phyloP scores from a whole-genome alignment of 2,797 vertebrate species.

The Fundulus diaphanus region DNA sequence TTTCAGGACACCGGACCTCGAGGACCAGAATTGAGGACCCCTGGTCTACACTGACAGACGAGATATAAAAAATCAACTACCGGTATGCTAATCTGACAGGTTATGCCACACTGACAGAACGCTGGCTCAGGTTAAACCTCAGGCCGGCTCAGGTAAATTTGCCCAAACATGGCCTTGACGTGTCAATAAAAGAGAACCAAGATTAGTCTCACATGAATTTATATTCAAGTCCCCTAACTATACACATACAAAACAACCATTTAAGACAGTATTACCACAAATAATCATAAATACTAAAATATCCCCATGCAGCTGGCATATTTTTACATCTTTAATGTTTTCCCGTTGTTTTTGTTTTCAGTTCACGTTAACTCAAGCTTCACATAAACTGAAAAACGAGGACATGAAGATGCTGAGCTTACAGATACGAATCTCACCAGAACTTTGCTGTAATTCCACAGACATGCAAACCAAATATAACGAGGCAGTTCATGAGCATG shows the following conservation, averaged over 20 bases:
- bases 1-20: too few relatives aligned
- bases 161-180: not conserved
- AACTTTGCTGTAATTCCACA: slow-evolving; percentile 88
- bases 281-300: not conserved
- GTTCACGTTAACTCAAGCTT: not conserved
- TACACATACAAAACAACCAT: not conserved
- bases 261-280: not conserved
- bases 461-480: slow-evolving; percentile 84
- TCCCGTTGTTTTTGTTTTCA: not conserved
- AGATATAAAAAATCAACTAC: too few relatives aligned
- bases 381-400: not conserved
- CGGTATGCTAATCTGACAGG: too few relatives aligned
- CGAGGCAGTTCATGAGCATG: slow-evolving; percentile 89
- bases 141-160: too few relatives aligned
- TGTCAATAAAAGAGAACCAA: not conserved
- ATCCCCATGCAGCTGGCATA: not conserved
- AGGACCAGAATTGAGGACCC: too few relatives aligned
- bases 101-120: too few relatives aligned
- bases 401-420: not conserved
- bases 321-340: not conserved
- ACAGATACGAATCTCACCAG: slow-evolving; percentile 76
- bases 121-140: too few relatives aligned
- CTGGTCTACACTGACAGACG: too few relatives aligned
- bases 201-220: not conserved
- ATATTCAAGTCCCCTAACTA: not conserved